phyloP scores from a whole-genome alignment of 2,113 vertebrate genomes.

The Barnardius zonarius region DNA sequence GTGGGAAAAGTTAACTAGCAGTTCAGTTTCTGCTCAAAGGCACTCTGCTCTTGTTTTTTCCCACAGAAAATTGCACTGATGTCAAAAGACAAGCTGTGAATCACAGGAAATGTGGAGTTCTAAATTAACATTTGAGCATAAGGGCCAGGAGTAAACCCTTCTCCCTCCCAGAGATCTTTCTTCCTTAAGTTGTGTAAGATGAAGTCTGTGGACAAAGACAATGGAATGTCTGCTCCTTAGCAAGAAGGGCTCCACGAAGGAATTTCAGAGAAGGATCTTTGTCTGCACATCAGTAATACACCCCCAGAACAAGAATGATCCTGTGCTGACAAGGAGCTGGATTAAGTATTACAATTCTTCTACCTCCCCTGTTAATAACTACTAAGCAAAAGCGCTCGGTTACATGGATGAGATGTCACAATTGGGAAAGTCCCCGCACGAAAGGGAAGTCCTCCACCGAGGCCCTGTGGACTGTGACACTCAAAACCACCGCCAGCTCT shows the following conservation, averaged over 20 bases:
- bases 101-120: conserved; percentile 10
- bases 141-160: neutral
- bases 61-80: neutral
- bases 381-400: fast-evolving
- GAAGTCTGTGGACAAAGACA: neutral
- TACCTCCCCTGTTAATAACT: neutral
- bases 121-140: conserved; percentile 23
- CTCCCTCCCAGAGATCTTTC: neutral
- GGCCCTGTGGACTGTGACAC: neutral
- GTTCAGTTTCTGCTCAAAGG: neutral
- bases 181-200: neutral
- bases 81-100: conserved; percentile 39
- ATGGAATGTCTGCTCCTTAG: neutral
- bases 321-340: neutral
- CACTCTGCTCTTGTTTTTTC: neutral
- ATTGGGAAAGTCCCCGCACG: fast-evolving
- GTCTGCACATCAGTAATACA: neutral
- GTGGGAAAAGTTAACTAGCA: neutral
- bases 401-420: fast-evolving
- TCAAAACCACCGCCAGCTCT: neutral
- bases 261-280: neutral
- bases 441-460: neutral
- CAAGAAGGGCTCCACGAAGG: neutral
- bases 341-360: neutral
- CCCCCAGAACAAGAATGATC: neutral